Base-by-base conservation (phyloP, 35 echinoderm and acorn worm genomes). In the Eucidaris tribuloides region DNA sequence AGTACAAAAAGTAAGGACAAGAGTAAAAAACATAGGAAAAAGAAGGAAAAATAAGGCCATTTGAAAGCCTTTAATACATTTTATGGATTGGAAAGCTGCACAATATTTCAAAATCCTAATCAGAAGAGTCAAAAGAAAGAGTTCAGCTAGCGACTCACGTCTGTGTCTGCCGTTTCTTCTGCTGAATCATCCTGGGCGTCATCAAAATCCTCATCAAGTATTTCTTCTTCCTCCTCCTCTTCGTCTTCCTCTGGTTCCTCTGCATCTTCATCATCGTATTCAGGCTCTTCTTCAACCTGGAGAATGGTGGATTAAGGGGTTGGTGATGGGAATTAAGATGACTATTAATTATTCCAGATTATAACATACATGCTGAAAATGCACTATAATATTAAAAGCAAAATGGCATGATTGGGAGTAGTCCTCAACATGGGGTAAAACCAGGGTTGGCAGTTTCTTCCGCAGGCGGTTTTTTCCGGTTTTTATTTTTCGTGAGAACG, bases 221-320 rank as follows among this genome's bases (percentile, higher is more conserved):
- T 82, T 54, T 92, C 94, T 33, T 89, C 94, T 4, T 97, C 94
- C 20, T 97, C 94, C 0, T 96, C 89, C 5, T 88, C 85, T n/a
- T 92, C 89, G 18, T 86, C 87, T 7, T 81, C 81, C 9, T 62
- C 70, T 45, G 77, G 84, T 7, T 82, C 92, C 3, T 71, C 70
- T 55, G 58, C 92, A 45, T 89, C 92, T 15, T 89, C 90, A 0
- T 92, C 90, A 42, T 92, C 93, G n/a, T 91, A 79, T 81, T 97
- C 94, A 37, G 90, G 90, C 63, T 87, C 86, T 62, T 97, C 94
- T 58, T 97, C 94, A 63, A 89, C 78, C 94, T 97, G 46, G 19
- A 46, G 71, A 9, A 42, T 56, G n/a, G 34, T 70, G 17, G 19
- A 78, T 5, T 7, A 19, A 86, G 5, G 27, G 25, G 32, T 35